Evolutionary conservation across 2,797 vertebrate species (phyloP).

Genomic region (Hoplostethus atlanticus): DNA sequence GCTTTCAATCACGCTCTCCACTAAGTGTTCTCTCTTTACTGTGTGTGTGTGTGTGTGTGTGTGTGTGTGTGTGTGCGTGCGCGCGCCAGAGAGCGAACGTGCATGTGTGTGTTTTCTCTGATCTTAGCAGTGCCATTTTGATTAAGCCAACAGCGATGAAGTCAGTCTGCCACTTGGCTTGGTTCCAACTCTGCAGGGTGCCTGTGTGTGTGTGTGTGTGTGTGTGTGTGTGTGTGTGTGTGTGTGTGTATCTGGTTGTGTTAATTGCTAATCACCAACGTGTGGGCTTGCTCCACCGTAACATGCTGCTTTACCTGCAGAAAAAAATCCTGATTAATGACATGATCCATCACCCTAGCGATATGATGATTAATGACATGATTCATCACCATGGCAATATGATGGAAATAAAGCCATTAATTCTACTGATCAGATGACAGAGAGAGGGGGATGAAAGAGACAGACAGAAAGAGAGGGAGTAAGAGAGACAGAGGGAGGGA

Average conservation of each 20-base stretch:
- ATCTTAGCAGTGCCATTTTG: slow-evolving; percentile 64
- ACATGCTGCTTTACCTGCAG: slow-evolving; percentile 57
- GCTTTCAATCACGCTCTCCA: neutral
- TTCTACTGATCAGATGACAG: slow-evolving; percentile 77
- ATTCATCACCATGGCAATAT: slow-evolving; percentile 80
- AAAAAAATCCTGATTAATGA: slow-evolving; percentile 73
- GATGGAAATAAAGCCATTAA: slow-evolving; percentile 85
- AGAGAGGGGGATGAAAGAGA: slow-evolving; percentile 55
- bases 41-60: neutral
- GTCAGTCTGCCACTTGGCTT: slow-evolving; percentile 66
- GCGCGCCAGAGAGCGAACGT: slow-evolving; percentile 9
- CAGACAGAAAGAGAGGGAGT: slow-evolving; percentile 21
- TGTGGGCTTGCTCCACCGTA: slow-evolving; percentile 70
- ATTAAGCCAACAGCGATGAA: slow-evolving; percentile 68
- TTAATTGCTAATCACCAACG: slow-evolving; percentile 77
- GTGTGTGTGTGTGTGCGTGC: slow-evolving; percentile 11
- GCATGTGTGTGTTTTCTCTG: slow-evolving; percentile 38
- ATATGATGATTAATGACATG: slow-evolving; percentile 84
- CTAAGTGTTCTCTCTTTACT: neutral
- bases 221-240: neutral
- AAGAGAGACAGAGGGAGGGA: no score
- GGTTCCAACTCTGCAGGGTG: slow-evolving; percentile 62
- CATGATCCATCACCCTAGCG: slow-evolving; percentile 74
- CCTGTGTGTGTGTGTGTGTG: slow-evolving; percentile 36
- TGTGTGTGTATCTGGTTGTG: slow-evolving; percentile 31